Evolutionary conservation across 1,140 invertebrate species (phyloP), one percentile per base, ranked within the genome.

Genomic region (Ostrea denselamellosa): DNA sequence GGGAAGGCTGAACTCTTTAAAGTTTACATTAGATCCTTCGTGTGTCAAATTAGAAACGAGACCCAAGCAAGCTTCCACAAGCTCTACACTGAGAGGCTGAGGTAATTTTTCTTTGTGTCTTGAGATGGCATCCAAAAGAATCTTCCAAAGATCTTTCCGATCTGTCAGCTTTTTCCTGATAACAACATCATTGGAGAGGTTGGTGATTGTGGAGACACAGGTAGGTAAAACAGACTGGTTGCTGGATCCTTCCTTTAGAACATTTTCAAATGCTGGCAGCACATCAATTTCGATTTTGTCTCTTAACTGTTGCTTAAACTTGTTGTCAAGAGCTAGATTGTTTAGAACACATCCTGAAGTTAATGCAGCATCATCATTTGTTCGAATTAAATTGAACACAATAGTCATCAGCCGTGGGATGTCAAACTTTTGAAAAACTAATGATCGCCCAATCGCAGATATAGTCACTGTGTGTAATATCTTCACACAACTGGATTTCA

Each of bases 301-400:
- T 85, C 91, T 89, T 28, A 93, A 65, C 54, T 91, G 77, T 22
- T 89, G 77, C 87, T 92, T 92, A 86, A 93, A 91, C 83, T 92
- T 93, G 86, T 92, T 92, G 56, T 94, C 92, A 25, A 94, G 89
- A 62, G 93, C 91, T 10, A 94, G 82, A 68, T 93, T 94, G 82
- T 93, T 94, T 22, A 94, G 87, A 4, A 93, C 77, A 52, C 88
- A 90, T 25, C 92, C 92, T 56, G 91, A 90, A 12, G 85, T 92
- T 44, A 88, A 83, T 10, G 92, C 90, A 71, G 91, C 90, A 12
- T 86, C 52, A 10, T 83, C 85, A 52, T 90, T 90, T 10, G 85
- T 89, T 77, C 88, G 22, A 14, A 77, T 77, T 14, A 83, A 53
- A 71, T 58, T 25, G 52, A 84, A 51, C 14, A 28, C 56, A 87